phyloP scores from a whole-genome alignment of 1,140 invertebrate species.

The Lethocerus indicus region DNA sequence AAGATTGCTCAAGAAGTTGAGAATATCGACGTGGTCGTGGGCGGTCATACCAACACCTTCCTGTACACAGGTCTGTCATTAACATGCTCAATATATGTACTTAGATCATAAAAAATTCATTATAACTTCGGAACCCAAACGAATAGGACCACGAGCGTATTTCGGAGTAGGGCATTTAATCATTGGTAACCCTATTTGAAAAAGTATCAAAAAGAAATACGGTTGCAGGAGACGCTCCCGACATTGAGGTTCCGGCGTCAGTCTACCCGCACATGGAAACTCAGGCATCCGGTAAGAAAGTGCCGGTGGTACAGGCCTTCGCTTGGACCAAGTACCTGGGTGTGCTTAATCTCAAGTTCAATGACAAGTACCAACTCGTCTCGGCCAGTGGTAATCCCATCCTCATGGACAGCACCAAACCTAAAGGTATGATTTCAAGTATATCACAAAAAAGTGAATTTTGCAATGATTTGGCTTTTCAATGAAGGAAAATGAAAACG shows the following conservation, averaged over 20 bases:
- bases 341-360: slow-evolving; percentile 50
- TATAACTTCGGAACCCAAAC: too few relatives aligned
- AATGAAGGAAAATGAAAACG: too few relatives aligned
- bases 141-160: too few relatives aligned
- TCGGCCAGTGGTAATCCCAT: slow-evolving; percentile 61
- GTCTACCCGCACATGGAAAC: slow-evolving; percentile 58
- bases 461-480: too few relatives aligned
- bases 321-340: slow-evolving; percentile 86
- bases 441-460: too few relatives aligned
- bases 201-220: too few relatives aligned
- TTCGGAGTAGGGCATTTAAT: too few relatives aligned
- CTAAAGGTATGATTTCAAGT: slow-evolving; percentile 26
- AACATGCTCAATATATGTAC: too few relatives aligned
- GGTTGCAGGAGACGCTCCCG: slow-evolving; percentile 34
- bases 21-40: slow-evolving; percentile 72
- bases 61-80: slow-evolving; percentile 60
- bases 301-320: slow-evolving; percentile 79
- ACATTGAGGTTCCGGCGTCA: slow-evolving; percentile 45
- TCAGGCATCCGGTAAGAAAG: slow-evolving; percentile 48
- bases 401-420: slow-evolving; percentile 44
- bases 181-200: too few relatives aligned
- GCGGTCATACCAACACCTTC: slow-evolving; percentile 78
- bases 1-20: slow-evolving; percentile 60
- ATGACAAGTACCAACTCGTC: slow-evolving; percentile 51
- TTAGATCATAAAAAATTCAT: too few relatives aligned